Conservation (phyloP, 2,888 invertebrate species). For the Rhaphigaster nebulosa region DNA sequence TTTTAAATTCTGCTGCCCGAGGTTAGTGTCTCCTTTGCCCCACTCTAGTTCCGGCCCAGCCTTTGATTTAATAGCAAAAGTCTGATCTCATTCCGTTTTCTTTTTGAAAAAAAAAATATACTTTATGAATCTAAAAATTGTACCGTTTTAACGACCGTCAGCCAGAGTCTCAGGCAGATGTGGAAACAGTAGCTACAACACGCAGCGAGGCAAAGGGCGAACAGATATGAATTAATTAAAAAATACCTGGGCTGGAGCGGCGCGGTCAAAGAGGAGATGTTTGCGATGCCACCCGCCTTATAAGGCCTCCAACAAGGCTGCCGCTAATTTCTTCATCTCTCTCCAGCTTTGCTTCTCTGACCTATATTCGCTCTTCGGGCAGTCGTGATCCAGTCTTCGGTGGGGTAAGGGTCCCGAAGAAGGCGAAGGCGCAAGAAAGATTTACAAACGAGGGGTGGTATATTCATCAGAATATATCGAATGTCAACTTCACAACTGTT, state of each 20-base stretch:
- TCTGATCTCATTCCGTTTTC: no score
- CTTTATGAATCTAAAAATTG: no score
- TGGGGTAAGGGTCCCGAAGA: neutral
- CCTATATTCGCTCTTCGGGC: conserved; percentile 8
- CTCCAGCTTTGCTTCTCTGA: neutral
- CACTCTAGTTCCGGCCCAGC: no score
- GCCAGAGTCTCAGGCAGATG: neutral
- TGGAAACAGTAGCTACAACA: neutral
- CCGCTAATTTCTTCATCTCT: conserved; percentile 57
- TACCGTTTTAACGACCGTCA: neutral
- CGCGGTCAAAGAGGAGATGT: conserved; percentile 48
- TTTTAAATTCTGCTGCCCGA: no score
- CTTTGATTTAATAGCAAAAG: no score
- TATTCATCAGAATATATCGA: no score
- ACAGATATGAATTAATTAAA: conserved; percentile 57
- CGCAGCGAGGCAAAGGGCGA: neutral
- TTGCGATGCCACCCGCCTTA: conserved; percentile 52
- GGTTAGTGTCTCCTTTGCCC: no score
- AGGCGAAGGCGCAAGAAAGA: neutral
- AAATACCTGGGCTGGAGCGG: conserved; percentile 30
- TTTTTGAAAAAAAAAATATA: no score
- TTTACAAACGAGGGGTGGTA: no score
- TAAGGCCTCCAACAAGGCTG: conserved; percentile 17
- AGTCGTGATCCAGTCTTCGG: neutral
- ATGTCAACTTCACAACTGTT: no score